Evolutionary conservation across 2,797 vertebrate species (phyloP).

Genomic region (Rhabdophis nuchalis): DNA sequence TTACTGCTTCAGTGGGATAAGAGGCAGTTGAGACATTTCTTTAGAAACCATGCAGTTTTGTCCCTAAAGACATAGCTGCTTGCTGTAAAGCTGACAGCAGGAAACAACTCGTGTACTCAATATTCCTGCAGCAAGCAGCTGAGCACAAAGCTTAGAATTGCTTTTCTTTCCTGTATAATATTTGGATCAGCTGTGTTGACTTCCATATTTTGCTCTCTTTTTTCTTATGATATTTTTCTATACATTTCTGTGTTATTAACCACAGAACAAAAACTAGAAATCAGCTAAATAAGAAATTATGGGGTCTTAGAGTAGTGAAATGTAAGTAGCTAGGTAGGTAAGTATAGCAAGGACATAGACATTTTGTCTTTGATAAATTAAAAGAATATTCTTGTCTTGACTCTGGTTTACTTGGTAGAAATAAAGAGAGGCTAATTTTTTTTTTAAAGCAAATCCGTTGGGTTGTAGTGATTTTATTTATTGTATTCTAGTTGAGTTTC

Average conservation of each 20-base stretch:
- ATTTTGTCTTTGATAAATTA: neutral
- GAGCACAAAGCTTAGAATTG: neutral
- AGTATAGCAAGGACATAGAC: neutral
- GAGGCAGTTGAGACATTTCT: neutral
- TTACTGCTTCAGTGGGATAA: neutral
- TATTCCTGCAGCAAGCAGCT: neutral
- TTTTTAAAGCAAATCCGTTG: neutral
- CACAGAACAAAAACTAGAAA: neutral
- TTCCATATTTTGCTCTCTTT: neutral
- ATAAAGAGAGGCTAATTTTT: neutral
- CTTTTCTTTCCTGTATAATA: neutral
- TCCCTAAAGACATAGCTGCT: conserved; percentile 9
- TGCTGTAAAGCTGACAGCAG: conserved; percentile 1
- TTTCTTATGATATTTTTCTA: neutral
- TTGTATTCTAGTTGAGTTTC: neutral
- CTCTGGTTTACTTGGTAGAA: neutral
- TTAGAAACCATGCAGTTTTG: neutral
- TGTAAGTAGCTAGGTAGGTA: neutral
- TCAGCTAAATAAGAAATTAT: neutral
- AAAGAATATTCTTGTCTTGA: neutral
- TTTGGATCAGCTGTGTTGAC: neutral
- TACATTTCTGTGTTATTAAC: neutral
- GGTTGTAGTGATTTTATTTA: neutral
- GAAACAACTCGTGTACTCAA: neutral
- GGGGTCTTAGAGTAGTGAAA: neutral